Base-by-base conservation (phyloP, 64 coral and sea anemone genomes). In the Porites lutea region DNA sequence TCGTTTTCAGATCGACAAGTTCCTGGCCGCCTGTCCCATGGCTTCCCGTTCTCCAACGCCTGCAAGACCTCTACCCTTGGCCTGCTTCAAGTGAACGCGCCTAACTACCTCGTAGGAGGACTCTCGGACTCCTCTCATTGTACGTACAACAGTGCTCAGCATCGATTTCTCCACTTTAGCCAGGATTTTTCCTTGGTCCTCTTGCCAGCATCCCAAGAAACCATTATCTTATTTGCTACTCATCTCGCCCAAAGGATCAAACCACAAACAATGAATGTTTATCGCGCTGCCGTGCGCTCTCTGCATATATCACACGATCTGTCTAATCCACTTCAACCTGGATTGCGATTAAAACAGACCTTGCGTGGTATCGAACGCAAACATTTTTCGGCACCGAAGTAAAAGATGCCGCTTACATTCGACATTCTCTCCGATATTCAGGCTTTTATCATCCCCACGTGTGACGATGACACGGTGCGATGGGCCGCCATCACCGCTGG, bases 131-230 rank as follows among this genome's bases (percentile, higher is more conserved):
- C 43, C 6, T 52, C 64, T 48, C 83, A 86, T 54, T 46, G 83
- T 15, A 86, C 2, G 6, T 71, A 71, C 67, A 71, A 19, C 18
- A 71, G 22, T 71, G 83, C 37, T 11, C 83, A 86, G 19, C 13
- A 4, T 23, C 83, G 71, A 48, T 71, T 71, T 86, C 20, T 86
- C 11, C 15, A 67, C 0, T 86, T 86, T 54, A 71, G 83, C 20
- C 48, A 21, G 13, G 66, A 72, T 18, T 66, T n/a, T 23, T 23
- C 60, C 14, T 14, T 86, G 1, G 15, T 19, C 60, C 47, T 65
- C 50, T 51, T 86, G 49, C 83, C 83, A 47, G 83, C 65, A 21
- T 67, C 65, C 21, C 65, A 86, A 71, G 44, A 86, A 6, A 86
- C 83, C 0, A 19, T 87, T 16, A 72, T 87, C 4, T 72, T 72